Base-by-base conservation (phyloP, 2,888 invertebrate species). In the Cephus runcator region DNA sequence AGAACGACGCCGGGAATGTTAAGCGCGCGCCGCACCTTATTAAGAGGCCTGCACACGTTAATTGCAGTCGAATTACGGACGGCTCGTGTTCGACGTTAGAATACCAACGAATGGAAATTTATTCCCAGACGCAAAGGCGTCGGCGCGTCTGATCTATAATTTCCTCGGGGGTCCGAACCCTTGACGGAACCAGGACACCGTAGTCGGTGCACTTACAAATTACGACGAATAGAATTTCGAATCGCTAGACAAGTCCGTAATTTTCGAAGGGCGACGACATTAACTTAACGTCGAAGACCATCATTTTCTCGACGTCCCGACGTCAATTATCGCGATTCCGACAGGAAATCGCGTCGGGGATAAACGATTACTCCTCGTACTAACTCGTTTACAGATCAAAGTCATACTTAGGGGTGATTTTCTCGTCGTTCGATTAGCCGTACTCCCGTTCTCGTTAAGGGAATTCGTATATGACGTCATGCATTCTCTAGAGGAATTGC, bases 221-320 rank as follows among this genome's bases (percentile, higher is more conserved):
- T 90, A 90, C 86, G 86, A 81, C 84, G 85, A 83, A 85, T 83
- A 83, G 82, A 84, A 82, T 83, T 84, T 77, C 80, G 80, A 56
- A 78, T 69, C 78, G 79, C 73, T 77, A 81, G 81, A 81, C 85
- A 81, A 86, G 84, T 87, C 85, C 81, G 85, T 77, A 87, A 88
- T 86, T 88, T 88, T 83, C 80, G 80, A 83, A 85, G 87, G 88
- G 84, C 85, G 88, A 87, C 86, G 86, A 82, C 84, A 87, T 88
- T 87, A 87, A 88, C 85, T 88, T 83, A 84, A 83, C 83, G 83
- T 80, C 82, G 84, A 85, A 86, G 85, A 87, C 88, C 85, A 85
- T 89, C 84, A 89, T 88, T 88, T 84, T 69, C 77, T 77, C 80
- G 34, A 74, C 36, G 30, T 69, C 12, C 31, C 33, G 71, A 71